Evolutionary conservation across 1,140 invertebrate genomes (phyloP).

Genomic region (Grapholita molesta): DNA sequence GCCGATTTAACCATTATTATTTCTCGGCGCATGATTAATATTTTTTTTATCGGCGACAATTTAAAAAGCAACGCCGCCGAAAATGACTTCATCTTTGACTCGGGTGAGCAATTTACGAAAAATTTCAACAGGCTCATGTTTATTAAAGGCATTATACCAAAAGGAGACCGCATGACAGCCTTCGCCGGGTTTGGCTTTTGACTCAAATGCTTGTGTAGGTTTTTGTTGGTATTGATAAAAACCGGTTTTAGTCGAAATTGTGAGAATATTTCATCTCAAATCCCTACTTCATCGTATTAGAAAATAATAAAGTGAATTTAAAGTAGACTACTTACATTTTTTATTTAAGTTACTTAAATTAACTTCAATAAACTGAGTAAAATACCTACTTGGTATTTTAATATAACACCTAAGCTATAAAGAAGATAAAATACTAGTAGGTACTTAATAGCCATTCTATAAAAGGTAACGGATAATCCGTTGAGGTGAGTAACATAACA

Average conservation of each 20-base stretch:
- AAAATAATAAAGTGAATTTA: too few relatives aligned
- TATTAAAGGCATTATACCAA: slow-evolving; percentile 35
- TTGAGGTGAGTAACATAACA: neutral
- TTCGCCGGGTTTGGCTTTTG: slow-evolving; percentile 22
- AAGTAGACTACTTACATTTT: too few relatives aligned
- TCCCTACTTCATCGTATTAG: too few relatives aligned
- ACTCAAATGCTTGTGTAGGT: slow-evolving; percentile 10
- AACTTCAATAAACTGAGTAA: too few relatives aligned
- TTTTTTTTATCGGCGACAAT: slow-evolving; percentile 33
- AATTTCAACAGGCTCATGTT: slow-evolving; percentile 32
- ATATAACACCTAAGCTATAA: too few relatives aligned
- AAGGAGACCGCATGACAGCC: slow-evolving; percentile 23
- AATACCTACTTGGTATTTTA: too few relatives aligned
- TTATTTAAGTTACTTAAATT: too few relatives aligned
- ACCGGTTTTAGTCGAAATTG: neutral
- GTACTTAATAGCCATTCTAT: neutral
- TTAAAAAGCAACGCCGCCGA: slow-evolving; percentile 32
- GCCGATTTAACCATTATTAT: slow-evolving; percentile 40
- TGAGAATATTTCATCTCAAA: neutral
- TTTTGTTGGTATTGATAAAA: neutral
- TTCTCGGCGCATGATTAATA: slow-evolving; percentile 33
- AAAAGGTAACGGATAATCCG: too few relatives aligned
- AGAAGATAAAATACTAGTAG: neutral
- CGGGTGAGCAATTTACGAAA: slow-evolving; percentile 32
- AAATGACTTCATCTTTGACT: slow-evolving; percentile 48